Evolutionary conservation across 2,113 vertebrate genomes (phyloP).

Genomic region (Forbesichthys agassizii): DNA sequence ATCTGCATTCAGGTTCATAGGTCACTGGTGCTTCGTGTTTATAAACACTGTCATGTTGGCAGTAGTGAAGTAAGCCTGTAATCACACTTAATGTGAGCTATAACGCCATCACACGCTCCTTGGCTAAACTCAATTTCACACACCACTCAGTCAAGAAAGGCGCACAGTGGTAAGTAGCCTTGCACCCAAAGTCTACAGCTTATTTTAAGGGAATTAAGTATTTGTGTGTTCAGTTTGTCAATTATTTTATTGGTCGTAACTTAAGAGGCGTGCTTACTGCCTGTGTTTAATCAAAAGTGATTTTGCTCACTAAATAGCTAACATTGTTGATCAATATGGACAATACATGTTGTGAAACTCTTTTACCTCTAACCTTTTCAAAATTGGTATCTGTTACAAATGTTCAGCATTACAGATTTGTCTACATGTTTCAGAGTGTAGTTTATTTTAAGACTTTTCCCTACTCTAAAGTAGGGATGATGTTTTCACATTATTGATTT

Average conservation of each 20-base stretch:
- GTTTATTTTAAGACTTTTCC: background rate
- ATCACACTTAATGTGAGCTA: conserved; percentile 40
- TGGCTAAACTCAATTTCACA: conserved; percentile 39
- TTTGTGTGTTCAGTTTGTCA: background rate
- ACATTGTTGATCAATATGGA: background rate
- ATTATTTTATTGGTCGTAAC: background rate
- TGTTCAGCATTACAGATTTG: background rate
- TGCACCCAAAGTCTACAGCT: background rate
- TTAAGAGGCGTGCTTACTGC: background rate
- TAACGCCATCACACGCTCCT: conserved; percentile 8
- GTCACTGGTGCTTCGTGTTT: conserved; percentile 71
- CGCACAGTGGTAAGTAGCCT: conserved; percentile 56
- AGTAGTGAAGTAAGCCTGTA: conserved; percentile 51
- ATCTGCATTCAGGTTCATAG: conserved; percentile 76
- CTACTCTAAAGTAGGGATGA: background rate
- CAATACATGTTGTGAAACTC: background rate
- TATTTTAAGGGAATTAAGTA: background rate
- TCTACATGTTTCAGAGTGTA: background rate
- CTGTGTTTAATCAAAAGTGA: background rate
- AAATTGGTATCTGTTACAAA: background rate
- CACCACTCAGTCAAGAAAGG: conserved; percentile 21
- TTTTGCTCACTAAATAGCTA: background rate
- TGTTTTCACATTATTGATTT: background rate
- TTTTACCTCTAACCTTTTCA: background rate
- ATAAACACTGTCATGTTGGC: conserved; percentile 67